Base-by-base conservation (phyloP, 2,797 vertebrate genomes). In the Holocentrus rufus region DNA sequence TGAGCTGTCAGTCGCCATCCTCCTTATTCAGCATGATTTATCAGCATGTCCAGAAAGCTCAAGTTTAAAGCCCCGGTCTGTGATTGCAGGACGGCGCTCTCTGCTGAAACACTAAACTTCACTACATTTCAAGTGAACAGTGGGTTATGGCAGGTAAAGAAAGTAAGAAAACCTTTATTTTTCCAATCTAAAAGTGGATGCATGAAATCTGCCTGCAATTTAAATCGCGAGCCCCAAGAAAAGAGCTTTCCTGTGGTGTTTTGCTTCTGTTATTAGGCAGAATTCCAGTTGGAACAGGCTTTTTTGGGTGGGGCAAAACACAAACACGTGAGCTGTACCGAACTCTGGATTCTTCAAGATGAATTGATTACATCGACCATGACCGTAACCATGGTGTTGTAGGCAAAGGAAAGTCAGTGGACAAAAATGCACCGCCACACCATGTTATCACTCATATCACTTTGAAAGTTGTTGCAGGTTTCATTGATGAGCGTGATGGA, bases 1-100 rank as follows among this genome's bases (percentile, higher is more conserved):
- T 46, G 22, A 80, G 58, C 80, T 79, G 81, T 81, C 82, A 65
- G 30, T 66, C 0, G 1, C 20, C 42, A 47, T 64, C 17, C 52
- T 69, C 74, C 80, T 71, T 70, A 61, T 82, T 50, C 53, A 58
- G 57, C 4, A 3, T 72, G 75, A 88, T 87, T 87, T 80, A 85
- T 76, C 56, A 69, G 52, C 79, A 68, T 54, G 46, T 74, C 64
- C 42, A 7, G 27, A 60, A 75, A 63, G 47, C 68, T 66, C 72
- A 44, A 58, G 44, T 73, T 73, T 77, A 44, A 76, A 80, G 61
- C 44, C 57, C 34, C 66, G 61, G 34, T 76, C 53, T 9, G 67
- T 55, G 46, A 60, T 42, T n/a, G 23, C 13, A 47, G 14, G 46
- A 25, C 53, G 10, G 46, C 68, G 47, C 10, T 22, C 55, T 20